Evolutionary conservation across 1,140 invertebrate species (phyloP).

Genomic region (Phymorhynchus buccinoides): DNA sequence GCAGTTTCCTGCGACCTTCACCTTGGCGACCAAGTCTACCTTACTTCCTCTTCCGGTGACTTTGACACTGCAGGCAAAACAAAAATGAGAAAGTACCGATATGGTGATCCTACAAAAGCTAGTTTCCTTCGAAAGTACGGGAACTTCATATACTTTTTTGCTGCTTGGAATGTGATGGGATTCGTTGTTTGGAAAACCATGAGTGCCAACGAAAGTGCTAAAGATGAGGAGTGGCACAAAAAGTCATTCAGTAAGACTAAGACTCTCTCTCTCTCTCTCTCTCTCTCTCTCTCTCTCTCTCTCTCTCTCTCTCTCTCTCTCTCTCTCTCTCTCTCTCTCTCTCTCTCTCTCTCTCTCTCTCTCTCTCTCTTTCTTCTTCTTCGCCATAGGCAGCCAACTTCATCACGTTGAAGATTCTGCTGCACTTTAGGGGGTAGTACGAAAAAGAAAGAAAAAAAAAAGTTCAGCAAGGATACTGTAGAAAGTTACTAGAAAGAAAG

Average conservation of each 20-base stretch:
- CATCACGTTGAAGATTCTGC: no score
- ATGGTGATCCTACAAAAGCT: constrained; percentile 38
- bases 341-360: no score
- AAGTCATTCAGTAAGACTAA: constrained; percentile 39
- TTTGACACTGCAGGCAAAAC: not conserved
- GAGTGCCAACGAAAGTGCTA: constrained; percentile 31
- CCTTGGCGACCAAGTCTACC: not conserved
- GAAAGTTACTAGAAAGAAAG: no score
- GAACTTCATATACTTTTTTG: constrained; percentile 40
- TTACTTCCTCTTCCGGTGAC: constrained; percentile 10
- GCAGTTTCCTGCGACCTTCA: constrained; percentile 20
- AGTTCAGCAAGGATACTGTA: no score
- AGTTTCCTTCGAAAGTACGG: constrained; percentile 27
- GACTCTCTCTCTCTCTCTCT: no score
- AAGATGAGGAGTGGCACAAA: constrained; percentile 27
- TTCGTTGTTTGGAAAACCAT: constrained; percentile 27
- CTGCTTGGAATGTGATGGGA: constrained; percentile 49
- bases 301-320: no score
- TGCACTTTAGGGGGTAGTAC: no score
- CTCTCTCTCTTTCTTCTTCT: no score
- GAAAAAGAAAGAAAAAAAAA: no score
- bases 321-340: no score
- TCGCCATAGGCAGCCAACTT: no score
- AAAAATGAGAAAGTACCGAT: constrained; percentile 40
- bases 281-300: no score